phyloP scores from a whole-genome alignment of 1,140 invertebrate genomes.

The Brachionus rubens region DNA sequence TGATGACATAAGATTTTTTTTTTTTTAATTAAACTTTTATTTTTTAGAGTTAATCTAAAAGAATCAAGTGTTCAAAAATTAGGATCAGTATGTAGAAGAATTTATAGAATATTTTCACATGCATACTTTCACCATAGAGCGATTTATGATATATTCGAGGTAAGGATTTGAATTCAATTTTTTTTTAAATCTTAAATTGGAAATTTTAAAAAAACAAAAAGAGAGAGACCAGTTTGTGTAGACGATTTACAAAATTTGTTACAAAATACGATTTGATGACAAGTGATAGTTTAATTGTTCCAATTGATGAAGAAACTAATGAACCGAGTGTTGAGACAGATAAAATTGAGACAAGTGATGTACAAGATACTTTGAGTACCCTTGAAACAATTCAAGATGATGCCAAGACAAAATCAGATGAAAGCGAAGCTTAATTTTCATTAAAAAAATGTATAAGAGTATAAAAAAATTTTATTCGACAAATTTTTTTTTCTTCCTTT shows the following conservation, averaged over 20 bases:
- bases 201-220: no score
- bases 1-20: not conserved
- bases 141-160: constrained; percentile 96
- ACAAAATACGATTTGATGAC: constrained; percentile 98
- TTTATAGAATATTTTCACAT: constrained; percentile 99
- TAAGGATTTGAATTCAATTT: constrained; percentile 52
- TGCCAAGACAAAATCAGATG: not conserved
- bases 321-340: not conserved
- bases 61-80: constrained; percentile 96
- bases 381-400: constrained; percentile 21
- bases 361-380: no score
- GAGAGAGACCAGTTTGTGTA: constrained; percentile 88
- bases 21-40: not conserved
- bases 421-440: not conserved
- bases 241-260: constrained; percentile 93
- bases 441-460: not conserved
- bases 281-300: constrained; percentile 95
- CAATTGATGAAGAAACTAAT: constrained; percentile 66
- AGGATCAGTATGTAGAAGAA: constrained; percentile 92
- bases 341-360: not conserved
- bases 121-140: constrained; percentile 95
- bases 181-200: no score
- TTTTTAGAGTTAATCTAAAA: constrained; percentile 87
- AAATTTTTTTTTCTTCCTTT: no score
- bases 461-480: no score